Base-by-base conservation (phyloP, 2,888 invertebrate genomes). In the Apomyelois bistriatella region DNA sequence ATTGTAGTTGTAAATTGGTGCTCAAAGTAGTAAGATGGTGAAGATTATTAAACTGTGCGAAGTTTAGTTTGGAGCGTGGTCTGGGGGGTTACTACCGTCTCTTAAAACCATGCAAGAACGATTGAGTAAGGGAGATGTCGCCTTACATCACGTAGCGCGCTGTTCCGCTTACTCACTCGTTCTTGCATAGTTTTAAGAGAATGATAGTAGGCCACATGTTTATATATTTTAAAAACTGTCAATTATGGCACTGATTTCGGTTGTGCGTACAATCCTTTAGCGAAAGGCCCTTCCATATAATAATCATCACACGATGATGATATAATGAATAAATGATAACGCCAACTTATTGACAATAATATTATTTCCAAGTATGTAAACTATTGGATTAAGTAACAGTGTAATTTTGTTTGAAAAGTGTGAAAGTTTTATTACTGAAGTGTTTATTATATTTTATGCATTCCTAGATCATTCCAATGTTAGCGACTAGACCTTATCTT, bases 281-380 rank as follows among this genome's bases (percentile, higher is more conserved):
- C 30, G 30, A 13, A 28, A 41, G 22, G 22, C 22, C n/a, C n/a
- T n/a, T n/a, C n/a, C n/a, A n/a, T n/a, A n/a, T n/a, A n/a, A n/a
- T n/a, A n/a, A n/a, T n/a, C n/a, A n/a, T n/a, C n/a, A n/a, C n/a
- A n/a, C n/a, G n/a, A n/a, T n/a, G n/a, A n/a, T n/a, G n/a, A n/a
- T n/a, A n/a, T 6, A 7, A 12, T 12, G 0, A 30, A 15, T 15
- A 30, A 46, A 28, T 48, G 7, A 10, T 13, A 38, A 48, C 17
- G 48, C 48, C 48, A 48, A 48, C 28, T 38, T 15, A 48, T 48
- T 37, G 48, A 48, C 48, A 48, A 48, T 48, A 48, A 48, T 37
- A 22, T 35, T 48, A 48, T 37, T 48, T 48, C 13, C 3, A 28
- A 16, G n/a, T 36, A 10, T 36, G 43, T 13, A 12, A 28, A 30